Conservation (phyloP, 2,113 vertebrate species). For the Romanogobio albipinnatus region DNA sequence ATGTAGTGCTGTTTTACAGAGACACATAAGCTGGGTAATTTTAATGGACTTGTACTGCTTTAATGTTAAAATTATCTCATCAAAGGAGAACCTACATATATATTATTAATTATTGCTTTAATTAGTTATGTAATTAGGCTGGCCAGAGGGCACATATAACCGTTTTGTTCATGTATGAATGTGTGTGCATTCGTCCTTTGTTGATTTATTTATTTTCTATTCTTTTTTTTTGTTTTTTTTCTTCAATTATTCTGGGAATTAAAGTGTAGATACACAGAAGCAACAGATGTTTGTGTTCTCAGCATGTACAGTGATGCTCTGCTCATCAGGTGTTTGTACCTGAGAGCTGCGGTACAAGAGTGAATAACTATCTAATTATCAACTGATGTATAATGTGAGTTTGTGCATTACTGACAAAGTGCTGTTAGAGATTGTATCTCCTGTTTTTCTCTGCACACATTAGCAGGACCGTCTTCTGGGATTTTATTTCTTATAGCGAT, state of each 20-base stretch:
- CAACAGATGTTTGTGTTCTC: slow-evolving; percentile 75
- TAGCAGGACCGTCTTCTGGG: neutral
- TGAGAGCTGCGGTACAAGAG: neutral
- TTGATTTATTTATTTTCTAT: neutral
- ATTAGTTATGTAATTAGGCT: slow-evolving; percentile 7
- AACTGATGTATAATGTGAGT: neutral
- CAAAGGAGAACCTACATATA: neutral
- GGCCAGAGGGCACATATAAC: slow-evolving; percentile 2
- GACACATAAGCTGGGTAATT: neutral
- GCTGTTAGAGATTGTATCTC: neutral
- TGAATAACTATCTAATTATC: neutral
- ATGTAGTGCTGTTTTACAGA: neutral
- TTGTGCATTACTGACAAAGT: neutral
- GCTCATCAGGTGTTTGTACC: neutral
- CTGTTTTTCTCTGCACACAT: neutral
- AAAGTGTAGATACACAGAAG: slow-evolving; percentile 48
- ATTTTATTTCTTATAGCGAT: neutral
- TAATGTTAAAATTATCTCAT: neutral
- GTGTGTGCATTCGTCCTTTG: neutral
- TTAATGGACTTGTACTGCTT: neutral
- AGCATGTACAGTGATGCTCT: slow-evolving; percentile 50
- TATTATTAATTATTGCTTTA: slow-evolving; percentile 17
- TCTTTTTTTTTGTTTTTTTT: neutral
- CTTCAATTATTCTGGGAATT: slow-evolving; percentile 26
- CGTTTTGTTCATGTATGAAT: neutral